Evolutionary conservation across 1,140 invertebrate species (phyloP), one percentile per base, ranked within the genome.

Genomic region (Metaphire vulgaris): DNA sequence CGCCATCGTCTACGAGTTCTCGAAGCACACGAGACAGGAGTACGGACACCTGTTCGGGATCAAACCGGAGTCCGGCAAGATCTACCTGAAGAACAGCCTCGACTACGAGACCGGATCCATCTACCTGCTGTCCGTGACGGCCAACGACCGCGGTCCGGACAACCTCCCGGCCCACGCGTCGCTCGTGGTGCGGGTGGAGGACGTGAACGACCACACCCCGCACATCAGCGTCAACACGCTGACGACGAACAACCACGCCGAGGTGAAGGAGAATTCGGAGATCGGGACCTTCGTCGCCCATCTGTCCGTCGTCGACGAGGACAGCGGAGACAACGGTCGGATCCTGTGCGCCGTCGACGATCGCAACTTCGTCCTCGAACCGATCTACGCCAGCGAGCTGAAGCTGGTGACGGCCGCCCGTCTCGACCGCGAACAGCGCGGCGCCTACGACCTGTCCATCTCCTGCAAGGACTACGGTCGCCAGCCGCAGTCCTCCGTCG

Each of bases 1-100:
- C 28, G 78, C 82, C 66, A 80, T 86, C 26, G 76, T 74, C 15
- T 98, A 95, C 88, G 91, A 16, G 93, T 97, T 78, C 89, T 91
- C n/a, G 88, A 90, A 64, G 28, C 41, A 33, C 28, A 78, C 77
- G 26, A 12, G 33, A 30, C 34, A 56, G 41, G 41, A 73, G n/a
- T 78, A 76, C 34, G 77, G 74, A 2, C 32, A 72, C 16, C 33
- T 76, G 69, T 78, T 78, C 65, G 56, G 31, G n/a, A 72, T 78
- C 1, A 74, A 78, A 32, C 29, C 69, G 2, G 65, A 78, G 21
- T 72, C 41, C 32, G 77, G 77, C 1, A 67, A 75, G 26, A 41
- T 78, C 26, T 72, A 30, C 30, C 28, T 76, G 0, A 74, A 68
- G n/a, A 41, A 73, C 6, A 34, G 32, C 31, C 30, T 78, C 41